Conservation (phyloP, 2,888 invertebrate species). For the Nasonia oneida region DNA sequence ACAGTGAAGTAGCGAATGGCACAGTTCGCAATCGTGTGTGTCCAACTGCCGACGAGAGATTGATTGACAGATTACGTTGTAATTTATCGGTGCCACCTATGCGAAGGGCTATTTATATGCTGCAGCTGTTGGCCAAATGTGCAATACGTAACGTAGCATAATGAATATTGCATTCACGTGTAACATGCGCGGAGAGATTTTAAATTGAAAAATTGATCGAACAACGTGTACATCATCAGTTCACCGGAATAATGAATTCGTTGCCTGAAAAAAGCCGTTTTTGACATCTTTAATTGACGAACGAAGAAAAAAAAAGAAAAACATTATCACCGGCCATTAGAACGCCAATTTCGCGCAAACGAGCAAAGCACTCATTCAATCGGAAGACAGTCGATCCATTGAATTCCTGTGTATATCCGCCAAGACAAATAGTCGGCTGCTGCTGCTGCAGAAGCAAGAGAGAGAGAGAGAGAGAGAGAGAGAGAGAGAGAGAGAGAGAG, state of each 20-base stretch:
- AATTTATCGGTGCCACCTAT: slow-evolving; percentile 18
- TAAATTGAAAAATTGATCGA: neutral
- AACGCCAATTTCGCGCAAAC: slow-evolving; percentile 5
- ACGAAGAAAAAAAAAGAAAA: neutral
- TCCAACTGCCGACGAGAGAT: neutral
- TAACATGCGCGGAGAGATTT: neutral
- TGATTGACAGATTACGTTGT: slow-evolving; percentile 20
- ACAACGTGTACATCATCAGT: neutral
- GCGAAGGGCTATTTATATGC: neutral
- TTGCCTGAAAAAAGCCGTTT: too few relatives aligned
- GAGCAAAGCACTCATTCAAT: slow-evolving; percentile 1
- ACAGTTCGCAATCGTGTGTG: neutral
- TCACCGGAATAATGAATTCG: neutral
- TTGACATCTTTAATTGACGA: too few relatives aligned
- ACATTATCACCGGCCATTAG: neutral
- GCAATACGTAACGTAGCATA: neutral
- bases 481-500: neutral
- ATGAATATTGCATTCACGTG: neutral
- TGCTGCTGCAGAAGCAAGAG: neutral
- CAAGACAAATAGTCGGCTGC: slow-evolving; percentile 4
- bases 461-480: neutral
- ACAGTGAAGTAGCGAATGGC: neutral
- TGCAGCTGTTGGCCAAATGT: neutral
- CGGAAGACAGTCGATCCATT: slow-evolving; percentile 7
- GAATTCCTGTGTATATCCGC: neutral